Conservation (phyloP, 2,888 invertebrate genomes). For the Drosophila vallismaia region DNA sequence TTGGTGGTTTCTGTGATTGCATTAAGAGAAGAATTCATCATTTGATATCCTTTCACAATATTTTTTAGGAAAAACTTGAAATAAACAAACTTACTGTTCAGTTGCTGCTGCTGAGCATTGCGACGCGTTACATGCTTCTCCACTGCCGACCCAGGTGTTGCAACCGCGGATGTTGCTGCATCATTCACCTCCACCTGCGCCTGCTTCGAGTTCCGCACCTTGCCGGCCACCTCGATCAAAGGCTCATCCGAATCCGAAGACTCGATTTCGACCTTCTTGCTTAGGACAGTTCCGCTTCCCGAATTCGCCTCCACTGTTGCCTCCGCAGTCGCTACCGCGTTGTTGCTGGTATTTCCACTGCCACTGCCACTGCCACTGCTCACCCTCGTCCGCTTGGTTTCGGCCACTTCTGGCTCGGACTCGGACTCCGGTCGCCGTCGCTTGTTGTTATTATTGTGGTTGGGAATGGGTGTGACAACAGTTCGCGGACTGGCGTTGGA, state of each 20-base stretch:
- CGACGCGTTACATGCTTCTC: conserved; percentile 62
- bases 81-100: conserved; percentile 51
- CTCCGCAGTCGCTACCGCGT: conserved; percentile 23
- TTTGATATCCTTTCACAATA: too few species aligned
- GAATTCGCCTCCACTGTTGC: conserved; percentile 27
- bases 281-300: not conserved
- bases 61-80: too few species aligned
- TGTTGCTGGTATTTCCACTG: conserved; percentile 27
- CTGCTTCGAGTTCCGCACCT: conserved; percentile 85
- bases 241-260: conserved; percentile 93
- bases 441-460: conserved; percentile 83
- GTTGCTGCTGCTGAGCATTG: conserved; percentile 57
- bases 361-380: conserved; percentile 83
- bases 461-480: conserved; percentile 56
- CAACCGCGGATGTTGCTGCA: conserved; percentile 30
- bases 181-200: conserved; percentile 54
- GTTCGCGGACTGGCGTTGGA: conserved; percentile 74
- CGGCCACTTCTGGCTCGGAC: conserved; percentile 82
- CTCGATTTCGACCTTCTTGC: conserved; percentile 85
- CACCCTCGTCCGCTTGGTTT: conserved; percentile 52
- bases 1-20: conserved; percentile 42
- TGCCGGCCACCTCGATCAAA: conserved; percentile 88
- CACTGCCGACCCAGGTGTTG: conserved; percentile 26
- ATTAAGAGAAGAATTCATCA: too few species aligned
- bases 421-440: conserved; percentile 92